Conservation (phyloP, 1,140 invertebrate species). For the Zaprionus taronus region DNA sequence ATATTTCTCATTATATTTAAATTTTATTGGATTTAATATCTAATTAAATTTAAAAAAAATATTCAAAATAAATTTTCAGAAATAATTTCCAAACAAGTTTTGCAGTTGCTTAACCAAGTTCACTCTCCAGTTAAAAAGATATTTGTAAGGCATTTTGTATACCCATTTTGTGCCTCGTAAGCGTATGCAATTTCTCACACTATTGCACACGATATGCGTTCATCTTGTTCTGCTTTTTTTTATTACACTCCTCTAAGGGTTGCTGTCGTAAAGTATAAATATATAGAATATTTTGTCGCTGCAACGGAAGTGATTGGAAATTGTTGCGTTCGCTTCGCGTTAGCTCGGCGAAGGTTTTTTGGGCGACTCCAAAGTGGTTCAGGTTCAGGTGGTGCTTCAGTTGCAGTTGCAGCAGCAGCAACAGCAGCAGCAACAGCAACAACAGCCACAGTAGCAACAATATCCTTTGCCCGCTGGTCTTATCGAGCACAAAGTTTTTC, state of each 20-base stretch:
- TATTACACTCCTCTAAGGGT: background rate
- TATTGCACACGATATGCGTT: background rate
- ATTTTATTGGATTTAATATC: no score
- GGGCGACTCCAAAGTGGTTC: constrained; percentile 16
- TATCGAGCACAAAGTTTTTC: constrained; percentile 63
- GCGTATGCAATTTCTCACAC: constrained; percentile 10
- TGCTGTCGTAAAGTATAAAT: constrained; percentile 73
- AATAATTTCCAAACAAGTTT: background rate
- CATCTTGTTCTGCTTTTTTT: constrained; percentile 6
- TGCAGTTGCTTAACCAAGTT: background rate
- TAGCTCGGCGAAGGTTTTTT: constrained; percentile 34
- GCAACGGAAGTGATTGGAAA: constrained; percentile 81
- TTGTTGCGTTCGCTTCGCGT: constrained; percentile 65
- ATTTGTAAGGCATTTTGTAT: background rate
- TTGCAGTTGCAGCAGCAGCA: constrained; percentile 37
- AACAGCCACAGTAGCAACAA: background rate
- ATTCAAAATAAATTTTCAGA: background rate
- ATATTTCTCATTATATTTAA: no score
- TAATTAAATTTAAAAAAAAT: no score
- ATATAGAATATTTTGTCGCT: constrained; percentile 79
- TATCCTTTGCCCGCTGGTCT: constrained; percentile 42
- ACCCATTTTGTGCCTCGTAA: constrained; percentile 7
- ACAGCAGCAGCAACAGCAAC: constrained; percentile 1
- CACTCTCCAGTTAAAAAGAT: background rate
- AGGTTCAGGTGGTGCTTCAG: constrained; percentile 11